Base-by-base conservation (phyloP, 1,140 invertebrate species). In the Danaus plexippus region DNA sequence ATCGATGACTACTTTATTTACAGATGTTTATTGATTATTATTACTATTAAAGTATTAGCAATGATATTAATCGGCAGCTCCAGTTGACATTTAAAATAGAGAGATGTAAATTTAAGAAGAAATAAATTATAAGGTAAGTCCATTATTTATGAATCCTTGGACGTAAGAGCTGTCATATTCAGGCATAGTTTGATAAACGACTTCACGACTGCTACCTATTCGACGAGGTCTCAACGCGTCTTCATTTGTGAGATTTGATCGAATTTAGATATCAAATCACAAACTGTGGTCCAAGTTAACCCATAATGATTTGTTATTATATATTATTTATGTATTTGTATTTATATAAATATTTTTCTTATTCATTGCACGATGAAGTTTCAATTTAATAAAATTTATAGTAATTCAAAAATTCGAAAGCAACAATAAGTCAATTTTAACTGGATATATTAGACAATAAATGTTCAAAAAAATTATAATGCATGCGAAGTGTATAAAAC, bases 181-280 rank as follows among this genome's bases (percentile, higher is more conserved):
- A 62, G 67, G 64, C 50, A 66, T 64, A 61, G 58, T 66, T 70
- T 81, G 76, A 81, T 81, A 75, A 79, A 77, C 77, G 76, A 79
- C 66, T 57, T 57, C 58, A 53, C 57, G 56, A 61, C 59, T 56
- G 73, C 73, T 70, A 73, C 76, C 74, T 73, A 69, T 69, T 67
- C 59, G 59, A 61, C 52, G 48, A 67, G 57, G 52, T 52, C 59
- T 66, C 61, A 62, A 73, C 69, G 62, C 71, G 69, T 76, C 78
- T 76, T 77, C 74, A 79, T 77, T 77, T 81, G 66, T 73, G 73
- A 73, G 75, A 77, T 79, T 77, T 71, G 75, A 75, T 71, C 67
- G 67, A 59, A 71, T 73, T 77, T 67, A 67, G 64, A 76, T 73
- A 66, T 76, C 66, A 67, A 65, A 67, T 54, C 22, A 41, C 57